Evolutionary conservation across 2,888 invertebrate species (phyloP), one percentile per base, ranked within the genome.

Genomic region (Drosophila macrothrix): DNA sequence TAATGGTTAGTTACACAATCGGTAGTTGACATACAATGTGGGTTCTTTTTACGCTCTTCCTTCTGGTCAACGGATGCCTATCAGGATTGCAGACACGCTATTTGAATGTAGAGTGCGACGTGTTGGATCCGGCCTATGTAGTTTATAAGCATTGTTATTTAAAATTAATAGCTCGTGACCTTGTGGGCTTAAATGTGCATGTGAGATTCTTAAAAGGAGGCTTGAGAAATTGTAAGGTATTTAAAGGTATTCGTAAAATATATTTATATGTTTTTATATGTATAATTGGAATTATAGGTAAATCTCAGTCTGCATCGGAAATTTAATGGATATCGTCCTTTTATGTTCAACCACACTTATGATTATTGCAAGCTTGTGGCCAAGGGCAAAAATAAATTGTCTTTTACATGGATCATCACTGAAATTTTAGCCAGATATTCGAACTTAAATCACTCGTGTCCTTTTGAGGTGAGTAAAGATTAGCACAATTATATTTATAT

Each of bases 251-350:
- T 22, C 22, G 4, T 1, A 16, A 46, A 46, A 9, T 46, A 22
- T 46, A 46, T 46, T 46, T 12, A 28, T 19, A 3, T 25, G 2
- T 7, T 35, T 33, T 35, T n/a, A 19, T 7, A 37, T 12, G 1
- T 49, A n/a, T 31, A 9, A 25, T 43, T 4, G 19, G 4, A 22
- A 16, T 22, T 46, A 22, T 46, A 79, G 79, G 10, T 59, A 0
- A 70, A 73, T 49, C 52, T 79, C 0, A 69, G 69, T 22, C 37
- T 80, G 10, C 65, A 55, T 68, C 65, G 76, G 0, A 80, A 43
- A 50, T 74, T 7, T 28, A 74, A n/a, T 58, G 76, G 66, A 4
- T 80, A 29, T 68, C 67, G 50, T 10, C 80, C 80, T 4, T 80
- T 80, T 16, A 41, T 80, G 64, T 64, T 60, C 3, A 80, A 80